A percentile compares a stretch with the other conserved stretches of the same genome.
These are phyloP conservation scores for Coregonus ussuriensis DNA, from an alignment of 2,797 vertebrate genomes.

Conservation along the genomic window DNA sequence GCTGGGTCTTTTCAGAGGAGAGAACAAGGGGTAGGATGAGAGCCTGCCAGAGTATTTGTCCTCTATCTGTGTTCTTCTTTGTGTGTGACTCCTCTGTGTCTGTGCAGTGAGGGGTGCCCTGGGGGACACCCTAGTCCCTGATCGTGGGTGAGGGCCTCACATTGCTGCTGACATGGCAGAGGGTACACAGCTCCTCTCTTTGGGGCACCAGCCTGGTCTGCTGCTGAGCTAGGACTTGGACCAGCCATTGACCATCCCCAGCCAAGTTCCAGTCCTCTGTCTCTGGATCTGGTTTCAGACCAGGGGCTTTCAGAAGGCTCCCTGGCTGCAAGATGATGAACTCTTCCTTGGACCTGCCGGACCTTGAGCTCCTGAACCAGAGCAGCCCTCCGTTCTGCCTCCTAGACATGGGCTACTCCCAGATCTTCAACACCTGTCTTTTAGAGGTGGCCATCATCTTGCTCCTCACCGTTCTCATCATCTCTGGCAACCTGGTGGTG, in stretches of 20 bases:
- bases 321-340: conserved; percentile 87
- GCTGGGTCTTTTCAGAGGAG: conserved; percentile 25
- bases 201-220: conserved; percentile 32
- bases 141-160: conserved; percentile 4
- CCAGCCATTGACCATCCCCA: conserved; percentile 16
- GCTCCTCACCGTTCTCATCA: conserved; percentile 92
- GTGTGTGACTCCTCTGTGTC: conserved; percentile 13
- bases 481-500: conserved; percentile 94
- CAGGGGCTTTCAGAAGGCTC: conserved; percentile 56
- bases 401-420: conserved; percentile 87
- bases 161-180: conserved; percentile 47
- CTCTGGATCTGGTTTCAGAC: conserved; percentile 26
- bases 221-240: conserved; percentile 44
- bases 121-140: conserved; percentile 39
- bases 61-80: conserved; percentile 11
- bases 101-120: conserved; percentile 23
- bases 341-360: conserved; percentile 81
- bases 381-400: conserved; percentile 89
- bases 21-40: conserved; percentile 7
- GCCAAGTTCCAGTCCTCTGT: conserved; percentile 26
- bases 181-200: conserved; percentile 20
- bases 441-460: conserved; percentile 92
- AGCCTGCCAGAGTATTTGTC: conserved; percentile 24
- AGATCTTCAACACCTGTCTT: conserved; percentile 87
- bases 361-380: conserved; percentile 70